Base-by-base conservation (phyloP, 2,888 invertebrate genomes). In the Cataglyphis rosenhaueri region DNA sequence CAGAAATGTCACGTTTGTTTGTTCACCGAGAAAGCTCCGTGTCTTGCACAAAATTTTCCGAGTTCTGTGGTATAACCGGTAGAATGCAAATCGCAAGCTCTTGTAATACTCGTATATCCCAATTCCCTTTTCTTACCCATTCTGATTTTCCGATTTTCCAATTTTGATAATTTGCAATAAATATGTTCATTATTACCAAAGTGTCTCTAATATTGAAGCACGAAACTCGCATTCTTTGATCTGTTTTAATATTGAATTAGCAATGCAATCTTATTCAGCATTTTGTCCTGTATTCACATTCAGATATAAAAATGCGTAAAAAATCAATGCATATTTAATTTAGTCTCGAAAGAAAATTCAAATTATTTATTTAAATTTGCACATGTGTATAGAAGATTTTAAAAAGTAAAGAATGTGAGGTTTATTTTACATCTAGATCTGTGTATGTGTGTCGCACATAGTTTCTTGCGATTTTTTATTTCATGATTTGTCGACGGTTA, bases 71-170 rank as follows among this genome's bases (percentile, higher is more conserved):
- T 38, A 55, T 48, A 75, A 75, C 35, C 57, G 21, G 35, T 29
- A 25, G 41, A 57, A 78, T 78, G 57, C 71, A 71, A 78, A 78
- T 78, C 59, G 32, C 71, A 71, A 25, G 57, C 41, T 35, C 59
- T 29, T 52, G 35, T 35, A 68, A 57, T 29, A 38, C 32, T 32
- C 32, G 32, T 38, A 68, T 32, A 12, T 44, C 29, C 44, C 44
- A 65, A 62, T 64, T 21, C 21, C 21, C 38, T 76, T 59, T 35
- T 59, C 12, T 21, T 29, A 4, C 21, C 15, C 65, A 21, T 29
- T 25, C 29, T 18, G 41, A 78, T 71, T 78, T 71, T 41, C 32
- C 48, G 18, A 6, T 32, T 25, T 25, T 25, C 25, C 25, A 25
- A 12, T 15, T 32, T 32, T 32, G 32, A 32, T 32, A 32, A 18